Base-by-base conservation (phyloP, 2,113 vertebrate genomes). In the Bubo scandiacus region DNA sequence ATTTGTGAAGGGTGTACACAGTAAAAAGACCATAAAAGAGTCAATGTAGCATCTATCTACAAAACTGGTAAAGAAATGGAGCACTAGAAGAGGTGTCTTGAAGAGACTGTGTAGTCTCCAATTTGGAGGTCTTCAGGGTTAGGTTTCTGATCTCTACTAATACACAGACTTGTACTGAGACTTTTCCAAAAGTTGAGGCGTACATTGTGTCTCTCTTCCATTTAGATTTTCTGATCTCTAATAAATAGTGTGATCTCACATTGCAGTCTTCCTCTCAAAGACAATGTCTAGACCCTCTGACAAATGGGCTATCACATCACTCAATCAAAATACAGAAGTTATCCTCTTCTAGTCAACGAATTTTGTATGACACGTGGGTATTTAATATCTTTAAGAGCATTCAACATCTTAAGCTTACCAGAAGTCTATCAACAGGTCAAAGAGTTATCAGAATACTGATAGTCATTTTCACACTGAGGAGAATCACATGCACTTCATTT, bases 301-400 rank as follows among this genome's bases (percentile, higher is more conserved):
- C 40, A 93, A 92, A 90, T 51, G 58, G 38, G 13, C 40, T 61
- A 65, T 73, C 75, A 62, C 21, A 63, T 62, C 58, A 32, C 22
- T 70, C 67, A 68, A 23, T 80, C 61, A 81, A 66, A 86, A 90
- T 66, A 86, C 68, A 81, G 32, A 88, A 92, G 9, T 72, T 43
- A 51, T 45, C 16, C 51, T 83, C 67, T 83, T 45, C 63, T 58
- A 66, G 42, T 73, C 81, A 84, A 58, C 49, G 73, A 8, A 88
- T 96, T 95, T 66, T 81, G 71, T 80, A 86, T 95, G 94, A 66
- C 30, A 45, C 58, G 32, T 45, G 29, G 25, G 21, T 72, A 88
- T 83, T 94, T 95, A 93, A 96, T 96, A 95, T 83, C 82, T 88
- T 88, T 93, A 95, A 96, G 82, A 95, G 82, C 92, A 90, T 88